These are phyloP conservation scores for Lytechinus variegatus DNA, from an alignment of 35 echinoderm and acorn worm genomes.

Conservation along the genomic window DNA sequence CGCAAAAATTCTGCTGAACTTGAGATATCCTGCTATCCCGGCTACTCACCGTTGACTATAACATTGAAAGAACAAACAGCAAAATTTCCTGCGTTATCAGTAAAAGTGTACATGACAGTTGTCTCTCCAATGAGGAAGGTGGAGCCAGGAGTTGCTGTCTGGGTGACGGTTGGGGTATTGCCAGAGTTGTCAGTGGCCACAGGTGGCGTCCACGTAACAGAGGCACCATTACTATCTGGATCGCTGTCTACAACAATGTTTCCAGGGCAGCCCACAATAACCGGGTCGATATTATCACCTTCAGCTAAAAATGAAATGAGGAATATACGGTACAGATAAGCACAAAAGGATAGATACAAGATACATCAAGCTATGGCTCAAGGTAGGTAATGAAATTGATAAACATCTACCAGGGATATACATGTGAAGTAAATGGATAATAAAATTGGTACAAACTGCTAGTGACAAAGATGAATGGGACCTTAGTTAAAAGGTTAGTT, in stretches of 20 bases:
- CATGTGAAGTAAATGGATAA: too few relatives aligned
- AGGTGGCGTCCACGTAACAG: constrained; percentile 56
- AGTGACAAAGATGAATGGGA: too few relatives aligned
- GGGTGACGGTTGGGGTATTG: neutral
- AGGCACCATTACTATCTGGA: neutral
- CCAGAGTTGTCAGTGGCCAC: constrained; percentile 70
- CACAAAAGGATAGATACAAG: neutral
- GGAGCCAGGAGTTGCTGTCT: constrained; percentile 1
- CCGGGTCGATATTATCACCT: constrained; percentile 40
- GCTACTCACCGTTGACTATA: constrained; percentile 41
- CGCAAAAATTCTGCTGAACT: too few relatives aligned
- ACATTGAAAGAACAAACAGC: constrained; percentile 54
- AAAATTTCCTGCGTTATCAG: constrained; percentile 38
- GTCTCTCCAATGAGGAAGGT: constrained; percentile 26
- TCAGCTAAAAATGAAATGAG: neutral
- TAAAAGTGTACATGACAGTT: constrained; percentile 52
- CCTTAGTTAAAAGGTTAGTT: too few relatives aligned
- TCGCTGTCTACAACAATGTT: constrained; percentile 6
- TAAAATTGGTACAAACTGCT: too few relatives aligned
- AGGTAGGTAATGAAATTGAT: neutral
- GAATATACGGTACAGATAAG: too few relatives aligned
- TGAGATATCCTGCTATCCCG: neutral
- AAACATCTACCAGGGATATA: neutral
- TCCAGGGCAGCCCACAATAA: constrained; percentile 52
- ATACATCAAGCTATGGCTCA: neutral